Conservation (phyloP, 1,140 invertebrate genomes). For the Pseudomyrmex sp. region DNA sequence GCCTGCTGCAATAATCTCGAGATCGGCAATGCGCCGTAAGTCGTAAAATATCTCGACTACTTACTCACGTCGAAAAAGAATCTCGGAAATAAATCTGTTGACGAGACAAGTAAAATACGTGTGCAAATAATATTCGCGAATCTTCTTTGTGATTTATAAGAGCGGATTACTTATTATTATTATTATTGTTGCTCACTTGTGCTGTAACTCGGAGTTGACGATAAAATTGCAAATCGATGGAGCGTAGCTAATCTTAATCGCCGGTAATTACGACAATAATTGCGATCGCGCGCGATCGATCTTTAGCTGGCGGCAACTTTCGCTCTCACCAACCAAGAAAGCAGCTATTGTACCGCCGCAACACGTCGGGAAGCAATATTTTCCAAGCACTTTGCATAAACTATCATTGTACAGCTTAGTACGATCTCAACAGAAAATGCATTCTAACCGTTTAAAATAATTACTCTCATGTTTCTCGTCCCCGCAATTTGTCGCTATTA, state of each 20-base stretch:
- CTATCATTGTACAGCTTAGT: neutral
- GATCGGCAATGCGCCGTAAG: conserved; percentile 3
- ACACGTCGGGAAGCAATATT: conserved; percentile 32
- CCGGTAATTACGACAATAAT: conserved; percentile 33
- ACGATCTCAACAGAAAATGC: conserved; percentile 16
- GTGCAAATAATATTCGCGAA: neutral
- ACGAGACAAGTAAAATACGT: neutral
- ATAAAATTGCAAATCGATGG: conserved; percentile 25
- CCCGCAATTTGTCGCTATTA: conserved; percentile 44
- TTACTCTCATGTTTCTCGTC: conserved; percentile 27
- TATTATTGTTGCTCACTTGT: neutral
- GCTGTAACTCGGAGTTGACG: conserved; percentile 20
- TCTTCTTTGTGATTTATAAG: neutral
- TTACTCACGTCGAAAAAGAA: too few relatives aligned
- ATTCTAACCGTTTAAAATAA: conserved; percentile 38
- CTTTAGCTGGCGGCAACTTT: conserved; percentile 25
- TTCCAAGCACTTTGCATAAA: conserved; percentile 39
- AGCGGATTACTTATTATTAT: neutral
- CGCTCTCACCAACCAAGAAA: conserved; percentile 22
- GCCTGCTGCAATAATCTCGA: conserved; percentile 10
- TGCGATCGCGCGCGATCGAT: conserved; percentile 6
- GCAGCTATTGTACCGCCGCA: conserved; percentile 5
- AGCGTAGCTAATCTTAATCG: conserved; percentile 44
- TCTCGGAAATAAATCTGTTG: too few relatives aligned
- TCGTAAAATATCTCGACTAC: neutral